A percentile compares a stretch with the other conserved stretches of the same genome.
phyloP scores from a whole-genome alignment of 2,113 vertebrate genomes.

The Ursus arctos region DNA sequence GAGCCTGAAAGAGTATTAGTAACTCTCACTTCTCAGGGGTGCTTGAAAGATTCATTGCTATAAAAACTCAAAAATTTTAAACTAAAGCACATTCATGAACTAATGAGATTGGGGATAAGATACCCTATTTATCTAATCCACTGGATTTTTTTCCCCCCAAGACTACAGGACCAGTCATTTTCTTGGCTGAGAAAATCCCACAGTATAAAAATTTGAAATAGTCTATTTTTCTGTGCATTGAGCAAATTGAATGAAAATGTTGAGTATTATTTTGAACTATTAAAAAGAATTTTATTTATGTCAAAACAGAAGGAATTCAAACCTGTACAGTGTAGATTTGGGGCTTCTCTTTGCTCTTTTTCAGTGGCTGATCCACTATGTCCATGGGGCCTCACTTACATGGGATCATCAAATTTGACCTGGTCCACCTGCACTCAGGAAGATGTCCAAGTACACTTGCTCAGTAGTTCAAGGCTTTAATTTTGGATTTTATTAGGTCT shows the following conservation, averaged over 20 bases:
- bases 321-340: neutral
- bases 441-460: neutral
- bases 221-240: neutral
- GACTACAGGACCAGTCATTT: neutral
- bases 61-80: conserved; percentile 71
- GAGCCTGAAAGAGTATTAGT: conserved; percentile 58
- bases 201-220: conserved; percentile 33
- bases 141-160: neutral
- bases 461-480: neutral
- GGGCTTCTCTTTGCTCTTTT: neutral
- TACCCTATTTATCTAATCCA: conserved; percentile 59
- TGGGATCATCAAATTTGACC: neutral
- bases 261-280: conserved; percentile 32
- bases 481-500: neutral
- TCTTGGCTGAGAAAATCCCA: conserved; percentile 32
- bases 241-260: conserved; percentile 13
- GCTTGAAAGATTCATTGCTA: conserved; percentile 54
- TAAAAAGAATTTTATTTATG: conserved; percentile 16
- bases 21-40: neutral
- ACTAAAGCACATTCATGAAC: conserved; percentile 67
- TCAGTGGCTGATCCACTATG: neutral
- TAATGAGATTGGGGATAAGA: conserved; percentile 63
- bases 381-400: neutral
- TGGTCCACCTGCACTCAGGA: neutral
- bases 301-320: neutral